Evolutionary conservation across 1,140 invertebrate genomes (phyloP).

Genomic region (Heliconius eleuchia): DNA sequence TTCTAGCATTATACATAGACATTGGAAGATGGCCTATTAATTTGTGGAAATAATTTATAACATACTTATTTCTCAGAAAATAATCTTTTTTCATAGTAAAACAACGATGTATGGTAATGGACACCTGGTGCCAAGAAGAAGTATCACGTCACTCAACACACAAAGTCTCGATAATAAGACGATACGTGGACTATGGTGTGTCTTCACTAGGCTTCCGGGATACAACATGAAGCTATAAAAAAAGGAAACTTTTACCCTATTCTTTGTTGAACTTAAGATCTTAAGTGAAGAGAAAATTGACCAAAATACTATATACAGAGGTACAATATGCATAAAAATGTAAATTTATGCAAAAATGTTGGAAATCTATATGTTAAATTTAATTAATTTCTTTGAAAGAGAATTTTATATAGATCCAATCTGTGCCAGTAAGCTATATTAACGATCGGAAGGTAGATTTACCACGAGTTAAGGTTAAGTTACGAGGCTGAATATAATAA

Average conservation of each 20-base stretch:
- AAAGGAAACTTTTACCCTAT: background rate
- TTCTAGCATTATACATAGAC: no score
- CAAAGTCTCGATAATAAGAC: background rate
- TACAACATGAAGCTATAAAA: background rate
- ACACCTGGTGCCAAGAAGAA: no score
- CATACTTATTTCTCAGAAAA: no score
- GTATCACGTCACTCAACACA: background rate
- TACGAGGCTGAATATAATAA: background rate
- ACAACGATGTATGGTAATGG: no score
- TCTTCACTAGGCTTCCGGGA: background rate
- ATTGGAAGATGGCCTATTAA: no score
- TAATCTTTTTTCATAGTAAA: no score
- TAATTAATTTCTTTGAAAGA: constrained; percentile 23
- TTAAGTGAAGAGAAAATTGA: background rate
- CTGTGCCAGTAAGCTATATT: constrained; percentile 13
- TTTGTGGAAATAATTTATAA: no score
- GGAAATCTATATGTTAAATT: background rate
- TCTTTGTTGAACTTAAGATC: background rate
- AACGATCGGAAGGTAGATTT: constrained; percentile 2
- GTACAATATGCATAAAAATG: background rate
- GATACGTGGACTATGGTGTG: background rate
- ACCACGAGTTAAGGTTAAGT: background rate
- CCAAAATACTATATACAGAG: background rate
- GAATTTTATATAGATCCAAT: constrained; percentile 16
- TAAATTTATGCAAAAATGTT: constrained; percentile 2